Evolutionary conservation across 2,797 vertebrate genomes (phyloP).

Genomic region (Momotus momota): DNA sequence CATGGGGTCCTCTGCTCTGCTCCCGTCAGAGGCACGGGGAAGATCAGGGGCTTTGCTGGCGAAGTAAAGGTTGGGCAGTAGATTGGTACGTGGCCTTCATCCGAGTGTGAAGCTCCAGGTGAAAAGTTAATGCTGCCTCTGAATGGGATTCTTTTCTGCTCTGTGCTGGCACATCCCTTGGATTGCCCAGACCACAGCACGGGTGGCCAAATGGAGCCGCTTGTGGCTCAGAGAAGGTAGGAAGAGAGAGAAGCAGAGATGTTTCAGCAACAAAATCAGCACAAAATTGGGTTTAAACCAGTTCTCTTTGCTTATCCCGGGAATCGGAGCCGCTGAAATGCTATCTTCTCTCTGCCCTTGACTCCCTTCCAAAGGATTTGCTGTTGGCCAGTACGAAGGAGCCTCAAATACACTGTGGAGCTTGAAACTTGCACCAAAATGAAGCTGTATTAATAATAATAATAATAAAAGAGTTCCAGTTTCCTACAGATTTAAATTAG

Average conservation of each 20-base stretch:
- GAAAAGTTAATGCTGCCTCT: neutral
- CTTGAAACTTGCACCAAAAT: neutral
- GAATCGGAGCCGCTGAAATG: neutral
- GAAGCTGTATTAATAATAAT: neutral
- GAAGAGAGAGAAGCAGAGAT: neutral
- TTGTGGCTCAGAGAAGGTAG: neutral
- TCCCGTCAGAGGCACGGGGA: neutral
- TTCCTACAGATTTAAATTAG: neutral
- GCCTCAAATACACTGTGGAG: neutral
- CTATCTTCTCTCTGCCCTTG: neutral
- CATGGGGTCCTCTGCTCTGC: neutral
- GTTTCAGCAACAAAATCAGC: neutral
- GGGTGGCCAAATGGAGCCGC: neutral
- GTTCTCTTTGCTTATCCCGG: neutral
- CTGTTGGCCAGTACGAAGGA: neutral
- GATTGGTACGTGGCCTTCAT: neutral
- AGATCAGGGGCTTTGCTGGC: neutral
- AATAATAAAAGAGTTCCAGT: neutral
- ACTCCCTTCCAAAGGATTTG: neutral
- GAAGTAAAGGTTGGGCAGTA: neutral
- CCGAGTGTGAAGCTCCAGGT: neutral
- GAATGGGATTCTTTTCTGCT: neutral
- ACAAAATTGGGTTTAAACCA: fast-evolving
- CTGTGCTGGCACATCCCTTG: neutral
- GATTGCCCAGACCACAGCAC: neutral